These are phyloP conservation scores for Paratrypauchen microcephalus DNA, from an alignment of 2,797 vertebrate species.

Conservation along the genomic window DNA sequence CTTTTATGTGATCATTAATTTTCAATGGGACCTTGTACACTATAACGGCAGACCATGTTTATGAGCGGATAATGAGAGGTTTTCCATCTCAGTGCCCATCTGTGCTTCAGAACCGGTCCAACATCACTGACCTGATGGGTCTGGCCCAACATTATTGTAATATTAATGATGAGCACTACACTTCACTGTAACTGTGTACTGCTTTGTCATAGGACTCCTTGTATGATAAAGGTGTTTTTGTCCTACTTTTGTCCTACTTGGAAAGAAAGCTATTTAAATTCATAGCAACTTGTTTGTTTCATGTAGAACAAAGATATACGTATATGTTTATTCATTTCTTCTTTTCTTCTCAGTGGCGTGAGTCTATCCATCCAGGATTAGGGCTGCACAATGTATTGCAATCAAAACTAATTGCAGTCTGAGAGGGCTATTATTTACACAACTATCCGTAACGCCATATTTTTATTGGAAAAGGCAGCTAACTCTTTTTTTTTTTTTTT, in stretches of 20 bases:
- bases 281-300: too few species aligned
- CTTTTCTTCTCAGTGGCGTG: too few species aligned
- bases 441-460: too few species aligned
- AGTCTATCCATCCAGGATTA: too few species aligned
- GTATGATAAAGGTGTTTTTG: neutral
- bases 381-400: too few species aligned
- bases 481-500: too few species aligned
- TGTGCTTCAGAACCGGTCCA: constrained; percentile 45
- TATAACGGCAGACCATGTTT: constrained; percentile 14
- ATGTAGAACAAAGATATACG: too few species aligned
- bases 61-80: constrained; percentile 22
- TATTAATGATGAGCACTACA: constrained; percentile 21
- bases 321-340: constrained; percentile 11
- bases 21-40: neutral
- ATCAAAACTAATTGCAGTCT: too few species aligned
- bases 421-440: too few species aligned
- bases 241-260: neutral
- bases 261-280: too few species aligned
- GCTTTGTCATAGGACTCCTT: constrained; percentile 11
- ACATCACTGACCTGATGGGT: constrained; percentile 24
- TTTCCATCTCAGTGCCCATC: constrained; percentile 20
- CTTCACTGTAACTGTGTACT: neutral
- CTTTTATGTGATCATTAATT: neutral
- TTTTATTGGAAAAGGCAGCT: too few species aligned
- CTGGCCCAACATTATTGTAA: constrained; percentile 25